These are phyloP conservation scores for Helicoverpa assulta DNA, from an alignment of 2,888 invertebrate species.

Conservation along the genomic window DNA sequence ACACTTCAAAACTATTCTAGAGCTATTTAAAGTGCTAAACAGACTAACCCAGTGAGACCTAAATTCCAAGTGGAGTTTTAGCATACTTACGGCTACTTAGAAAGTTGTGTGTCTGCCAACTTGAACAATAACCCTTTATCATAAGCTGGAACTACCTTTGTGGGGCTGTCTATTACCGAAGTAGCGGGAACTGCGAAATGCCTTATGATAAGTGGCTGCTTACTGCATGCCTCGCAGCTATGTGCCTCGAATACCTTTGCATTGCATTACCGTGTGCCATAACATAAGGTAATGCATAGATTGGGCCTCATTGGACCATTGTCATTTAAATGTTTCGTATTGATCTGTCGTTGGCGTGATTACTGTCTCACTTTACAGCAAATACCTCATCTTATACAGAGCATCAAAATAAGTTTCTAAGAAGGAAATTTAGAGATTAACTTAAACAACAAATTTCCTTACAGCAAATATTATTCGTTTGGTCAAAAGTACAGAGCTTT, in stretches of 20 bases:
- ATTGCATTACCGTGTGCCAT: not conserved
- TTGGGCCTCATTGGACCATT: not conserved
- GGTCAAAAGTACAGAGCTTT: too few relatives aligned
- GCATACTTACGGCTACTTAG: slow-evolving; percentile 48
- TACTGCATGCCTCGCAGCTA: not conserved
- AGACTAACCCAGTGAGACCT: slow-evolving; percentile 22
- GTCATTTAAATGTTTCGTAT: not conserved
- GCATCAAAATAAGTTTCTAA: too few relatives aligned
- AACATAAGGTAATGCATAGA: not conserved
- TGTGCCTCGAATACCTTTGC: not conserved
- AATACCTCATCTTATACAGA: too few relatives aligned
- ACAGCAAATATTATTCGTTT: too few relatives aligned
- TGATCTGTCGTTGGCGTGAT: too few relatives aligned
- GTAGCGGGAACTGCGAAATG: slow-evolving; percentile 4
- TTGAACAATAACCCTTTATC: slow-evolving; percentile 48
- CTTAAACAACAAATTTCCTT: too few relatives aligned
- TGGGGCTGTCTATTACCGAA: slow-evolving; percentile 31
- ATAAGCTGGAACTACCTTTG: slow-evolving; percentile 36
- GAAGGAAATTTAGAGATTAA: too few relatives aligned
- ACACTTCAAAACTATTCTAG: slow-evolving; percentile 26
- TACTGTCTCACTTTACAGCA: too few relatives aligned
- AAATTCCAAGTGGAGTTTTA: slow-evolving; percentile 34
- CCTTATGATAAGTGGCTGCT: slow-evolving; percentile 6
- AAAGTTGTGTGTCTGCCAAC: slow-evolving; percentile 48
- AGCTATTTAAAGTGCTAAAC: slow-evolving; percentile 22